Evolutionary conservation across 2,113 vertebrate genomes (phyloP).

Genomic region (Myodes glareolus): DNA sequence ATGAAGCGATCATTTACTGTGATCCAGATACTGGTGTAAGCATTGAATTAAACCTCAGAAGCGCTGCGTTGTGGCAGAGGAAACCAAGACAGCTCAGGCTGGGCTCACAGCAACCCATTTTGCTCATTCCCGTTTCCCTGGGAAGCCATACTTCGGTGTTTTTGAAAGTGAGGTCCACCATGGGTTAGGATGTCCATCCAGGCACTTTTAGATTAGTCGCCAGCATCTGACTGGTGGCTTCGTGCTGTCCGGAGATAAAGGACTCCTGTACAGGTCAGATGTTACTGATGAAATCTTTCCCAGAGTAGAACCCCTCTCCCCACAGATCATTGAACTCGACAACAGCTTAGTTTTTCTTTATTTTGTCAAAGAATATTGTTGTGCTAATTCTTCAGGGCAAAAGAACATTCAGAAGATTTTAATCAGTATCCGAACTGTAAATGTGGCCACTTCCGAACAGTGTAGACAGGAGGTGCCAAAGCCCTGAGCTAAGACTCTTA

Average conservation of each 20-base stretch:
- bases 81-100: background rate
- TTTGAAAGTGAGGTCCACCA: background rate
- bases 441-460: background rate
- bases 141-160: background rate
- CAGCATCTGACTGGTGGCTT: background rate
- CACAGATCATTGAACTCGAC: background rate
- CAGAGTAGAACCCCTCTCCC: background rate
- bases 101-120: background rate
- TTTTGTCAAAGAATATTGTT: constrained; percentile 9
- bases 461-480: background rate
- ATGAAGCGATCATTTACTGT: accelerated
- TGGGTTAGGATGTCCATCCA: background rate
- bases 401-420: background rate
- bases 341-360: background rate
- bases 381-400: background rate
- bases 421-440: background rate
- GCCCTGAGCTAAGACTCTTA: background rate
- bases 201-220: background rate
- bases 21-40: background rate
- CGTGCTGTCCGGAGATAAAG: background rate
- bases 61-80: background rate
- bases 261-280: accelerated
- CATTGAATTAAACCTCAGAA: background rate
- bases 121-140: no score
- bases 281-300: background rate